Conservation (phyloP, 2,888 invertebrate genomes). For the Synanthedon myopaeformis region DNA sequence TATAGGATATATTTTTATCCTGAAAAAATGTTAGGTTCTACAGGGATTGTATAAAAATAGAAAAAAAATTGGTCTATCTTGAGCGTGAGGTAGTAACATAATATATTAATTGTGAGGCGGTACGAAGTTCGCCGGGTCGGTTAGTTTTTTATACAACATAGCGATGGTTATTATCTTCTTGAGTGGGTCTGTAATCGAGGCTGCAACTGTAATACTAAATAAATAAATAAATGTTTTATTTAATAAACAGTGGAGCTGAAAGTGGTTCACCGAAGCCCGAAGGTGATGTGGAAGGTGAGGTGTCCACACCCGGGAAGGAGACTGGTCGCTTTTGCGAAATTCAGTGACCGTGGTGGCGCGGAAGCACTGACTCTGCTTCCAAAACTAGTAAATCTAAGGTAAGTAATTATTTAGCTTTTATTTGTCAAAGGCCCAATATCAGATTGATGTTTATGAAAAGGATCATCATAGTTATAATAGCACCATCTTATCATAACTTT, state of each 20-base stretch:
- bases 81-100: too few relatives aligned
- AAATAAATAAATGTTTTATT: not conserved
- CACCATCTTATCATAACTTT: too few relatives aligned
- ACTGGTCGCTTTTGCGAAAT: conserved; percentile 69
- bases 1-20: too few relatives aligned
- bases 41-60: too few relatives aligned
- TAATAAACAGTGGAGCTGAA: conserved; percentile 33
- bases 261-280: conserved; percentile 49
- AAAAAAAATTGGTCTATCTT: too few relatives aligned
- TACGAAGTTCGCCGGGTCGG: too few relatives aligned
- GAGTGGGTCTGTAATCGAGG: not conserved
- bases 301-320: conserved; percentile 58
- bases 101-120: too few relatives aligned
- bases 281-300: conserved; percentile 34
- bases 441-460: too few relatives aligned
- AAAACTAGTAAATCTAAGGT: conserved; percentile 67
- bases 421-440: too few relatives aligned
- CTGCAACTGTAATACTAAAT: not conserved
- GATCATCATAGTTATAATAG: too few relatives aligned
- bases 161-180: not conserved
- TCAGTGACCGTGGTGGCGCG: conserved; percentile 73
- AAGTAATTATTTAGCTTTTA: conserved; percentile 16
- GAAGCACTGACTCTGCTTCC: conserved; percentile 68
- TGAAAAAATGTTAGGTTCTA: too few relatives aligned
- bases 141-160: too few relatives aligned